Percentiles rank a stretch among this genome's conserved stretches.
phyloP scores from a whole-genome alignment of 2,113 vertebrate species.

The Galeopterus variegatus region DNA sequence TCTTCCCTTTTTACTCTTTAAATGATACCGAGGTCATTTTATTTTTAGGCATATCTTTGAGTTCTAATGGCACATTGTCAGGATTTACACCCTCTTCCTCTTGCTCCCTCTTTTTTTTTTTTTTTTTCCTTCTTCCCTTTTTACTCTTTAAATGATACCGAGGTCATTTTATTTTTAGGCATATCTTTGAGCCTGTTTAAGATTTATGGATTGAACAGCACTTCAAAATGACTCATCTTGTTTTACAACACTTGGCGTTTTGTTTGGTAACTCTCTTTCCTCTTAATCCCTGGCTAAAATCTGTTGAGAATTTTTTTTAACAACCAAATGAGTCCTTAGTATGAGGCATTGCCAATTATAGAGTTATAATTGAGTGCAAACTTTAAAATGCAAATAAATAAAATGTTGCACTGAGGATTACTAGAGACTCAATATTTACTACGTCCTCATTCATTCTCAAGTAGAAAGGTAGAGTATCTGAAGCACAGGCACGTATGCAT shows the following conservation, averaged over 20 bases:
- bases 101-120: neutral
- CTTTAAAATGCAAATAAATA: constrained; percentile 86
- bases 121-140: neutral
- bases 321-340: constrained; percentile 84
- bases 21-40: constrained; percentile 80
- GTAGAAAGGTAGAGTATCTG: constrained; percentile 60
- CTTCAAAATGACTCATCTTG: constrained; percentile 80
- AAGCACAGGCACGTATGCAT: constrained; percentile 52
- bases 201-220: constrained; percentile 82
- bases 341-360: constrained; percentile 86
- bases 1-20: constrained; percentile 68
- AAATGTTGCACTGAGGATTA: constrained; percentile 83
- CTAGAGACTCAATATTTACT: constrained; percentile 78
- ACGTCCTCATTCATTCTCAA: constrained; percentile 77
- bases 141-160: constrained; percentile 77
- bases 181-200: constrained; percentile 76
- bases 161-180: constrained; percentile 82
- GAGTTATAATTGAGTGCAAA: constrained; percentile 84
- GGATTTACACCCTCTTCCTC: neutral
- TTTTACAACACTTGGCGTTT: constrained; percentile 81
- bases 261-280: constrained; percentile 82
- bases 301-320: constrained; percentile 80
- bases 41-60: constrained; percentile 82
- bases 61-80: constrained; percentile 65
- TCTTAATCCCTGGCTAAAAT: constrained; percentile 85